phyloP scores from a whole-genome alignment of 2,888 invertebrate species.

The Sminthurides aquaticus region DNA sequence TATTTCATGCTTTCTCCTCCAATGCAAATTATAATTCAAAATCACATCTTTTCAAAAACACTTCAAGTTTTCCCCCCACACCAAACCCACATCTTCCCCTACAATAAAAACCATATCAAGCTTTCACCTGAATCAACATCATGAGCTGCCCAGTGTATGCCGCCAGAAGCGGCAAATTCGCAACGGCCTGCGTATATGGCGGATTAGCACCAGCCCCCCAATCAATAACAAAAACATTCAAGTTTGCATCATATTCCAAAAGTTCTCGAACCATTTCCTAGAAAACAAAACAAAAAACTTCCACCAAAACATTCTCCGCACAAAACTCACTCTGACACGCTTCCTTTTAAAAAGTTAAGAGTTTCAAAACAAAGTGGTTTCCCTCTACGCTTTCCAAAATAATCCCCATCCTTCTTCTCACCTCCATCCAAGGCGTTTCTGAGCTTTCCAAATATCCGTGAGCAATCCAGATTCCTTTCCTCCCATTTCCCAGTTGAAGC shows the following conservation, averaged over 20 bases:
- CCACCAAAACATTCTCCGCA: not conserved
- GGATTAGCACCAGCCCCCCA: constrained; percentile 81
- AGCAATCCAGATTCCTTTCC: constrained; percentile 51
- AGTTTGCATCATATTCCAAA: constrained; percentile 59
- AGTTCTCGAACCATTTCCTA: constrained; percentile 64
- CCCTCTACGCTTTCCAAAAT: not conserved
- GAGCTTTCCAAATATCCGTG: constrained; percentile 73
- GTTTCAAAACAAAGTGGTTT: not conserved
- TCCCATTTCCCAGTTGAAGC: not conserved
- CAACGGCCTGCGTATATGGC: constrained; percentile 85
- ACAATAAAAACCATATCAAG: constrained; percentile 14
- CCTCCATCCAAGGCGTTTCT: not conserved
- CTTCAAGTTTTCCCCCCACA: not conserved
- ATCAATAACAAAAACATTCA: constrained; percentile 71
- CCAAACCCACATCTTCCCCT: no score
- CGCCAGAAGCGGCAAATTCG: constrained; percentile 79
- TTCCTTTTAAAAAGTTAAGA: not conserved
- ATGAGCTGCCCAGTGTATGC: constrained; percentile 70
- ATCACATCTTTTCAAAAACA: not conserved
- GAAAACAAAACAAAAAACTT: no score
- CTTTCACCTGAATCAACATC: constrained; percentile 47
- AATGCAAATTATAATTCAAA: not conserved
- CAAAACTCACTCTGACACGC: not conserved
- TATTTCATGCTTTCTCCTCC: not conserved
- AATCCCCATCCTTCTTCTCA: not conserved